Evolutionary conservation across 2,113 vertebrate species (phyloP).

Genomic region (Paraplagusia blochii): DNA sequence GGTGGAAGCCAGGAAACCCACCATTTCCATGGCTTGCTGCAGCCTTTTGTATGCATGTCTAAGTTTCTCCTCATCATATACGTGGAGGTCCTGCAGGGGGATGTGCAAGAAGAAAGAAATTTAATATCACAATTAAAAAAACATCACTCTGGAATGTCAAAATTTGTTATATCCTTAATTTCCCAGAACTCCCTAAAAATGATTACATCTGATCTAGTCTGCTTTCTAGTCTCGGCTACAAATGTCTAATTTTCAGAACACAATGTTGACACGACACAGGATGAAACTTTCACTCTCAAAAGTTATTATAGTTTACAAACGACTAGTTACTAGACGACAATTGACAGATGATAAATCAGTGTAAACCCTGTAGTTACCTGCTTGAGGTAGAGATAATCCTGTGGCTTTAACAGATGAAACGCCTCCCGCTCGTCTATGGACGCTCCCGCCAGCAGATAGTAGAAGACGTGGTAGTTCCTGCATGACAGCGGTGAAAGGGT

Average conservation of each 20-base stretch:
- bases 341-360: not conserved
- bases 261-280: no score
- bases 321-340: no score
- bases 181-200: no score
- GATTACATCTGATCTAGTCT: no score
- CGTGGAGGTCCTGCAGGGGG: constrained; percentile 81
- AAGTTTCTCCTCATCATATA: constrained; percentile 84
- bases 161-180: no score
- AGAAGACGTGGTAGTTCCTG: constrained; percentile 98
- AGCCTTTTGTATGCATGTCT: constrained; percentile 86
- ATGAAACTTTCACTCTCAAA: no score
- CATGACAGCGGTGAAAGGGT: constrained; percentile 20
- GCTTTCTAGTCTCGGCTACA: no score
- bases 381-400: constrained; percentile 96
- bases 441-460: constrained; percentile 89
- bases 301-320: no score
- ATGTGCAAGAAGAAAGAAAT: not conserved
- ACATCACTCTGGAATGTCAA: no score
- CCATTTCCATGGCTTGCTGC: constrained; percentile 99
- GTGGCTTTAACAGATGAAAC: constrained; percentile 85
- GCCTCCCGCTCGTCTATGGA: constrained; percentile 84
- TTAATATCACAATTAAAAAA: not conserved
- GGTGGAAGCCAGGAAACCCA: constrained; percentile 92
- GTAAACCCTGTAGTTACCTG: constrained; percentile 76
- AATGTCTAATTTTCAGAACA: no score